These are phyloP conservation scores for Xylocampa areola DNA, from an alignment of 2,888 invertebrate species.

Conservation along the genomic window DNA sequence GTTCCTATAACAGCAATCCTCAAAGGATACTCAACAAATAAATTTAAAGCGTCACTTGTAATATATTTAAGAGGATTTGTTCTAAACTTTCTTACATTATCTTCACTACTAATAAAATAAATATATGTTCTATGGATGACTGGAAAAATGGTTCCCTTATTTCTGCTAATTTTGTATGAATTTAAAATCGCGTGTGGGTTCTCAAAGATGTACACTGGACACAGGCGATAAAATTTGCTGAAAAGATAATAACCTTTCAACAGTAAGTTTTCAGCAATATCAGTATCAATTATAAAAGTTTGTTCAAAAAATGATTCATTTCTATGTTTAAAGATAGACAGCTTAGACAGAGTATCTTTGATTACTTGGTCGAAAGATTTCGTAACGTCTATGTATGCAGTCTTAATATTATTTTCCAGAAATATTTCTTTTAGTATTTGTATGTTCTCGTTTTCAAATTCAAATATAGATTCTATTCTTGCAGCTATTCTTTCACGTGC, in stretches of 20 bases:
- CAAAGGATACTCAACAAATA: constrained; percentile 86
- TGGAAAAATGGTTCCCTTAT: constrained; percentile 83
- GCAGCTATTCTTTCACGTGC: constrained; percentile 81
- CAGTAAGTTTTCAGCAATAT: constrained; percentile 90
- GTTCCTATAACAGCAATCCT: constrained; percentile 90
- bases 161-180: constrained; percentile 83
- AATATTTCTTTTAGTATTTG: constrained; percentile 75
- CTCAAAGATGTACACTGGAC: constrained; percentile 91
- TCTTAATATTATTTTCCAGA: constrained; percentile 82
- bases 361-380: constrained; percentile 73
- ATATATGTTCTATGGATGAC: constrained; percentile 90
- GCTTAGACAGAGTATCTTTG: constrained; percentile 67
- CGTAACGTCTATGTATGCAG: constrained; percentile 79
- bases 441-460: constrained; percentile 82
- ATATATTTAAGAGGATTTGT: constrained; percentile 90
- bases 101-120: constrained; percentile 89
- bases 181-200: constrained; percentile 83
- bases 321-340: constrained; percentile 78
- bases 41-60: constrained; percentile 72
- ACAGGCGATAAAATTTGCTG: constrained; percentile 91
- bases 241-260: constrained; percentile 90
- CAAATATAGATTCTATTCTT: constrained; percentile 82
- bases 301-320: constrained; percentile 89
- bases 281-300: constrained; percentile 85
- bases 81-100: constrained; percentile 85